A percentile compares a stretch with the other conserved stretches of the same genome.
phyloP scores from a whole-genome alignment of 2,797 vertebrate genomes.

The Allobates femoralis region DNA sequence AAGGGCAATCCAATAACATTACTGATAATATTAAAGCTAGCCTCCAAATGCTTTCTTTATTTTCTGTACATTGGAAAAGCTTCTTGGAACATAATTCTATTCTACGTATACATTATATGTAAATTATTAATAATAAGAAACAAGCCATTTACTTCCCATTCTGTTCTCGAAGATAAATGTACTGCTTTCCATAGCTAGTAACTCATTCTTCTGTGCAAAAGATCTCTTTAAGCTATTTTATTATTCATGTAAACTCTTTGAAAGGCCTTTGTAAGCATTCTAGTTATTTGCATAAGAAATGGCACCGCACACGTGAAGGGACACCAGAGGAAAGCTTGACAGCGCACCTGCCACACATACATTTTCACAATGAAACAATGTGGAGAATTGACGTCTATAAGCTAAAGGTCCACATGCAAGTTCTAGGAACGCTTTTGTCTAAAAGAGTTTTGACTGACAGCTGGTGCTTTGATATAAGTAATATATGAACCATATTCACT shows the following conservation, averaged over 20 bases:
- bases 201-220: constrained; percentile 11
- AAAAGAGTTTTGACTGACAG: background rate
- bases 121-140: constrained; percentile 12
- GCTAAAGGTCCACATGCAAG: background rate
- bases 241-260: constrained; percentile 53
- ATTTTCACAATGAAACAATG: constrained; percentile 3
- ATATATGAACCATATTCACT: background rate
- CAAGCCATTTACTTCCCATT: background rate
- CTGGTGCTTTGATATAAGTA: background rate
- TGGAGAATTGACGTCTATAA: background rate
- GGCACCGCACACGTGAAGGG: constrained; percentile 6
- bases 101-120: background rate
- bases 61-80: background rate
- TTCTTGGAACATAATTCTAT: background rate
- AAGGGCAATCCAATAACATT: too few species aligned
- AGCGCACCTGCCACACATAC: constrained; percentile 20
- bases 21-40: background rate
- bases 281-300: constrained; percentile 47
- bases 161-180: background rate
- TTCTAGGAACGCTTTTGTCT: background rate
- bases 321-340: constrained; percentile 6
- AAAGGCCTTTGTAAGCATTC: constrained; percentile 50
- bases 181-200: constrained; percentile 4
- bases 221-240: constrained; percentile 37
- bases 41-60: background rate